phyloP scores from a whole-genome alignment of 2,888 invertebrate species.

The Mesopsocus fuscifrons region DNA sequence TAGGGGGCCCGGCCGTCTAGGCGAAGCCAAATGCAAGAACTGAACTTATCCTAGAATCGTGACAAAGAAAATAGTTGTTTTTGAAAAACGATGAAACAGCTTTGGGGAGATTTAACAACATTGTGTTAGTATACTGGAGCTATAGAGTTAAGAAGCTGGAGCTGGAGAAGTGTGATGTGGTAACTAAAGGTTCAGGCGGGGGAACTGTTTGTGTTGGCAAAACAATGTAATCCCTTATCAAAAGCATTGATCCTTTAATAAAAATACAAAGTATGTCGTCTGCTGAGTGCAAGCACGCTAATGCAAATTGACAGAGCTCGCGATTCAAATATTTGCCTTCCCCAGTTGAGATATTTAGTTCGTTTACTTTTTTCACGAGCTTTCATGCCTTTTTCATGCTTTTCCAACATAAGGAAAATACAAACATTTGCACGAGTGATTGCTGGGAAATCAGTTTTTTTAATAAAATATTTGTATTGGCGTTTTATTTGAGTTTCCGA shows the following conservation, averaged over 20 bases:
- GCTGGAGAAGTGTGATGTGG: no score
- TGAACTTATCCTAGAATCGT: no score
- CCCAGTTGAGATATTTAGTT: conserved; percentile 10
- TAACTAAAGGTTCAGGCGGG: not conserved
- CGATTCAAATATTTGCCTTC: conserved; percentile 9
- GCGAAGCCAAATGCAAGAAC: no score
- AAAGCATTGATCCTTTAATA: not conserved
- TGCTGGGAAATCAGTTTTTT: conserved; percentile 6
- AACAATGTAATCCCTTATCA: conserved; percentile 10
- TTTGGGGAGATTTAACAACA: no score
- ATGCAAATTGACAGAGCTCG: conserved; percentile 10
- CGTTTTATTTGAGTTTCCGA: no score
- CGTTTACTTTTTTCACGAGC: conserved; percentile 7
- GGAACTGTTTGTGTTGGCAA: conserved; percentile 4
- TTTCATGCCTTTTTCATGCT: not conserved
- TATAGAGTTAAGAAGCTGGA: no score
- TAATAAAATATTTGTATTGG: not conserved
- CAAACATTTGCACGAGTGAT: conserved; percentile 7
- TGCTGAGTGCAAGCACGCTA: conserved; percentile 1
- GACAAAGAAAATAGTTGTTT: no score
- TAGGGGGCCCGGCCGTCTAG: no score
- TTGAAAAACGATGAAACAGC: no score
- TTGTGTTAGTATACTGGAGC: no score
- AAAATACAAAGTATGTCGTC: conserved; percentile 8
- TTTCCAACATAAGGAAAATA: conserved; percentile 6